Evolutionary conservation across 2,797 vertebrate species (phyloP).

Genomic region (Lutjanus campechanus): DNA sequence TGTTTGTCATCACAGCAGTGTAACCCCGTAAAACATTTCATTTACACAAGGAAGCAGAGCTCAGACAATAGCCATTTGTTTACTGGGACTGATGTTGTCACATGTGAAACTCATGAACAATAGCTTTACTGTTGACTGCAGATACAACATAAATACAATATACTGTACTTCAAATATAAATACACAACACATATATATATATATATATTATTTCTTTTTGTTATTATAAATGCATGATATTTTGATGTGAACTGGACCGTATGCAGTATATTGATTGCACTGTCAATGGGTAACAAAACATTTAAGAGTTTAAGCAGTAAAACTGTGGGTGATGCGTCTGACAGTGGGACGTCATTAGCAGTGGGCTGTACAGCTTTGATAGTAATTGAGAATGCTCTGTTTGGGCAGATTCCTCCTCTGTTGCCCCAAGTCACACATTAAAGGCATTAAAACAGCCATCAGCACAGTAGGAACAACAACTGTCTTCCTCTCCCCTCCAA

Average conservation of each 20-base stretch:
- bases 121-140: conserved; percentile 24
- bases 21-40: conserved; percentile 54
- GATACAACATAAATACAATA: conserved; percentile 3
- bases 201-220: too few species aligned
- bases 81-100: conserved; percentile 30
- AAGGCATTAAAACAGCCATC: conserved; percentile 79
- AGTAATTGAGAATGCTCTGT: conserved; percentile 77
- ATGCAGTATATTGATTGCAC: conserved; percentile 13
- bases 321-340: conserved; percentile 58
- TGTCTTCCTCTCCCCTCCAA: conserved; percentile 69
- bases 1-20: conserved; percentile 52
- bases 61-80: conserved; percentile 58
- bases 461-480: conserved; percentile 56
- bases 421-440: conserved; percentile 76
- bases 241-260: conserved; percentile 5
- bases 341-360: conserved; percentile 68
- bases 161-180: conserved; percentile 21
- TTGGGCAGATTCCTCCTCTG: conserved; percentile 69
- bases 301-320: conserved; percentile 29
- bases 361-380: conserved; percentile 68
- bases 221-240: neutral
- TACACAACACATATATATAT: neutral
- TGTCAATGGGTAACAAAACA: conserved; percentile 25
- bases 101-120: conserved; percentile 35
- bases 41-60: conserved; percentile 53